Conservation (phyloP, 2,888 invertebrate genomes). For the Diloba caeruleocephala region DNA sequence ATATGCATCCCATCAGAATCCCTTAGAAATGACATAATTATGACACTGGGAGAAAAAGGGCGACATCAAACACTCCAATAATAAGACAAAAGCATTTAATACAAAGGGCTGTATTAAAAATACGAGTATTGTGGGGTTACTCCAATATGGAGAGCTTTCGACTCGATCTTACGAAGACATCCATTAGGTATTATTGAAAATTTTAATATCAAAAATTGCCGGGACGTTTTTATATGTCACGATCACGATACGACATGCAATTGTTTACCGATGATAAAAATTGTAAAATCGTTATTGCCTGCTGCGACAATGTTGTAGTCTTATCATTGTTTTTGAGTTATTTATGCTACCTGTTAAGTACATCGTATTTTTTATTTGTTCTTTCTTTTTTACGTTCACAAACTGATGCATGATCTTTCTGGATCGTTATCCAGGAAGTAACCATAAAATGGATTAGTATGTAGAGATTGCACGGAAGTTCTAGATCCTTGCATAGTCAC, state of each 20-base stretch:
- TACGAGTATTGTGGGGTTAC: conserved; percentile 72
- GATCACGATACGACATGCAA: conserved; percentile 45
- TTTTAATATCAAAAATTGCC: conserved; percentile 89
- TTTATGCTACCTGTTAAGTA: too few relatives aligned
- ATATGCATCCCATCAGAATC: conserved; percentile 42
- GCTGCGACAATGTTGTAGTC: too few relatives aligned
- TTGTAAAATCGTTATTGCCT: too few relatives aligned
- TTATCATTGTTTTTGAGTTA: too few relatives aligned
- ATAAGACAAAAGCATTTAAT: conserved; percentile 76
- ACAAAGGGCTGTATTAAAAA: conserved; percentile 78
- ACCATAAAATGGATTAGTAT: too few relatives aligned
- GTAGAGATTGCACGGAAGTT: too few relatives aligned
- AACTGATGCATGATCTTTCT: too few relatives aligned
- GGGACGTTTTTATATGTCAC: conserved; percentile 55
- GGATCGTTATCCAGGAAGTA: too few relatives aligned
- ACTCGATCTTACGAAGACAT: conserved; percentile 77
- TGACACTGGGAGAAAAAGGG: conserved; percentile 71
- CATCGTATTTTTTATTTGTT: too few relatives aligned
- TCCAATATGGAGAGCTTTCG: conserved; percentile 78
- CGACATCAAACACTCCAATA: conserved; percentile 74
- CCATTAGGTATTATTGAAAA: conserved; percentile 90
- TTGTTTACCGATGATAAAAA: too few relatives aligned
- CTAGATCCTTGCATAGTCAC: too few relatives aligned
- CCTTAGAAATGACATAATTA: conserved; percentile 74
- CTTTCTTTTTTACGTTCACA: too few relatives aligned